These are phyloP conservation scores for Lytechinus pictus DNA, from an alignment of 35 echinoderm and acorn worm genomes.

Conservation along the genomic window DNA sequence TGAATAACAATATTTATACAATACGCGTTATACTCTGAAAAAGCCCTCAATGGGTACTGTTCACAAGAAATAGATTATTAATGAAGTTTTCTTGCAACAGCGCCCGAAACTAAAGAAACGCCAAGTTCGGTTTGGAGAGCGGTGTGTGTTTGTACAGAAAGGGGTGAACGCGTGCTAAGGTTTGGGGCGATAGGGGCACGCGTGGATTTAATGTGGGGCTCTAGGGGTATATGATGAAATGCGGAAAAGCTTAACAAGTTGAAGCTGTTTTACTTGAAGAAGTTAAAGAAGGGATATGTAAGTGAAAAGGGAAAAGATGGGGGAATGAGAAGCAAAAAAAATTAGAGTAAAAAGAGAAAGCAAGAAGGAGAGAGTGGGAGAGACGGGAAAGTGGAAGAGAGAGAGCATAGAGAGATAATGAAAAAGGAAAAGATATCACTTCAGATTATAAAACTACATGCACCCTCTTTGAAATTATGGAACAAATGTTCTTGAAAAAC, in stretches of 20 bases:
- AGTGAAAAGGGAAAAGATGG: not conserved
- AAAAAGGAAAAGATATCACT: not conserved
- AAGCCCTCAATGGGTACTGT: not conserved
- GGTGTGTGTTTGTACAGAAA: conserved; percentile 34
- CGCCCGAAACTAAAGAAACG: conserved; percentile 32
- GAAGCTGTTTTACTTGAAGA: conserved; percentile 7
- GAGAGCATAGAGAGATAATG: not conserved
- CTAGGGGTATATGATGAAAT: not conserved
- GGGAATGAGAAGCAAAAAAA: not conserved
- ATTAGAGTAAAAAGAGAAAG: not conserved
- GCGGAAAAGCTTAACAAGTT: conserved; percentile 38
- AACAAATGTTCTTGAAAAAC: not conserved
- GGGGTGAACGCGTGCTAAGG: not conserved
- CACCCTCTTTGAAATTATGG: not conserved
- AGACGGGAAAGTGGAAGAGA: not conserved
- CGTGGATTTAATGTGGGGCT: conserved; percentile 40
- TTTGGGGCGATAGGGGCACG: conserved; percentile 1
- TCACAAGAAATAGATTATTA: conserved; percentile 40
- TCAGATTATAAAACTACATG: not conserved
- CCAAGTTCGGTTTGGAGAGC: not conserved
- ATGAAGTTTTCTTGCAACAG: conserved; percentile 15
- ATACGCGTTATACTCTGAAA: conserved; percentile 6
- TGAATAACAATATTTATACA: conserved; percentile 46
- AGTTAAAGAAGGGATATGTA: not conserved
- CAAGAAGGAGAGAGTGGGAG: not conserved